phyloP scores from a whole-genome alignment of 2,888 invertebrate species.

The Hyalella azteca region DNA sequence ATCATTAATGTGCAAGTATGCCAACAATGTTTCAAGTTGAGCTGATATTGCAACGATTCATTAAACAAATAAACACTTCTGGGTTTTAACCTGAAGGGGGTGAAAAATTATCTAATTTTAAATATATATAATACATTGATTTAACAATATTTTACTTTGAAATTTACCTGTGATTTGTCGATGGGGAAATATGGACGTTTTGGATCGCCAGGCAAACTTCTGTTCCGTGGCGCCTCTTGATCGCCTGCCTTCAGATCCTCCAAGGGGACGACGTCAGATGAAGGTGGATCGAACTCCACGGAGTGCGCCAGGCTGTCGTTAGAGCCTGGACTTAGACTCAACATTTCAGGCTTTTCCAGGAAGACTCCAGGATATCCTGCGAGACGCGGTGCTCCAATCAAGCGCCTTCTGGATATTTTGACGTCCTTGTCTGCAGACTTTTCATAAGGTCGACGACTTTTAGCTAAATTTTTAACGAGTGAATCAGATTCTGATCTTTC shows the following conservation, averaged over 20 bases:
- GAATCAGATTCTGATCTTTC: background rate
- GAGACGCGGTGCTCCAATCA: no score
- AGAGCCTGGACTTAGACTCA: conserved; percentile 5
- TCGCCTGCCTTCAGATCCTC: background rate
- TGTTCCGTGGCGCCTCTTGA: background rate
- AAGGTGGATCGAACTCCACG: background rate
- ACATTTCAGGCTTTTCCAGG: background rate
- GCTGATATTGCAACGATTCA: no score
- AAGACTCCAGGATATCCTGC: no score
- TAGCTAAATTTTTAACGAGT: background rate
- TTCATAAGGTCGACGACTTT: background rate
- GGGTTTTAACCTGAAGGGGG: no score
- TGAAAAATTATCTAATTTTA: no score
- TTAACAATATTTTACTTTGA: background rate
- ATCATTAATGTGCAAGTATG: no score
- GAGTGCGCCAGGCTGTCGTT: background rate
- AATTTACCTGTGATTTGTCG: background rate
- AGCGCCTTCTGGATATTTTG: no score
- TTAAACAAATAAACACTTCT: no score
- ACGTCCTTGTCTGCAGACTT: background rate
- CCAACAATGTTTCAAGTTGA: no score
- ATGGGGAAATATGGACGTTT: conserved; percentile 24
- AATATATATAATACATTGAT: no score
- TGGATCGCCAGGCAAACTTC: conserved; percentile 18
- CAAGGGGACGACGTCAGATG: conserved; percentile 14